phyloP scores from a whole-genome alignment of 2,113 vertebrate genomes.

The Prochilodus magdalenae region DNA sequence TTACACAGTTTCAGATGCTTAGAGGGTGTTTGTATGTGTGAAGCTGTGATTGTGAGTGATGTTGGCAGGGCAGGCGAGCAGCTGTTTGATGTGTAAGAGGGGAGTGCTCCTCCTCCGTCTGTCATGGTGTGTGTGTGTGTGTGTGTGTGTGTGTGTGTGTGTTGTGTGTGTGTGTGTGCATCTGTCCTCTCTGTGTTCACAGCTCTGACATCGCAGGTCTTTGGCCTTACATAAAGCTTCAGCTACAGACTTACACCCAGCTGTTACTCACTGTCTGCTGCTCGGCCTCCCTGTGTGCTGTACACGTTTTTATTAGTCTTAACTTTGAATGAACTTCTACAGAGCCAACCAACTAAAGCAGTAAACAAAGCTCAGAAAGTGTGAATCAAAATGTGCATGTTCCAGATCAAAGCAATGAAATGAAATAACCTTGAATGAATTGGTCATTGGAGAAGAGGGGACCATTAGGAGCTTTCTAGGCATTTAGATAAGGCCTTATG shows the following conservation, averaged over 20 bases:
- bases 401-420: no score
- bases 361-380: not conserved
- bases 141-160: conserved; percentile 14
- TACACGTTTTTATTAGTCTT: not conserved
- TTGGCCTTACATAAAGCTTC: conserved; percentile 41
- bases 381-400: no score
- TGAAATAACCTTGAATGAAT: no score
- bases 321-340: not conserved
- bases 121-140: conserved; percentile 47
- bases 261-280: not conserved
- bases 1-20: not conserved
- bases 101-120: conserved; percentile 34
- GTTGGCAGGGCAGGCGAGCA: conserved; percentile 36
- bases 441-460: no score
- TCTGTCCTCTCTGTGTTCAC: conserved; percentile 44
- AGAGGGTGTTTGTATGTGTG: conserved; percentile 15
- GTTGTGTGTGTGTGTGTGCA: conserved; percentile 2
- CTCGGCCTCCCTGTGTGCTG: no score
- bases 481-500: no score
- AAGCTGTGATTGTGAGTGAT: conserved; percentile 51
- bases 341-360: conserved; percentile 8
- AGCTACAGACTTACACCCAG: not conserved
- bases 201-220: conserved; percentile 44
- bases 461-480: no score
- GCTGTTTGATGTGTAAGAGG: conserved; percentile 45